phyloP scores from a whole-genome alignment of 2,888 invertebrate genomes.

The Corythucha ciliata region DNA sequence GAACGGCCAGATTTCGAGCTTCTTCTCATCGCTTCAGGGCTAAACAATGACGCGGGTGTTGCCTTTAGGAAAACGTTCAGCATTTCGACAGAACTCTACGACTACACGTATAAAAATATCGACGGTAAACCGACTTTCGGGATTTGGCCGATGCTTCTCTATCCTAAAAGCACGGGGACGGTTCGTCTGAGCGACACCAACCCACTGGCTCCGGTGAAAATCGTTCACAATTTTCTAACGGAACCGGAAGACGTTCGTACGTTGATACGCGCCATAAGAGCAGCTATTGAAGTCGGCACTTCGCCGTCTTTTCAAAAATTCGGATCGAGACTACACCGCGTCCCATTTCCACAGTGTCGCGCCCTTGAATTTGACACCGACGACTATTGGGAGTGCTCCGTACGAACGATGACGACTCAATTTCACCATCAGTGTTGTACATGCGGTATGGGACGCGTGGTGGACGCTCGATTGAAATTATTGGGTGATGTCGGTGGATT shows the following conservation, averaged over 20 bases:
- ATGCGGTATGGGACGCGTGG: conserved; percentile 59
- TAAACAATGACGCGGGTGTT: conserved; percentile 34
- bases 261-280: conserved; percentile 34
- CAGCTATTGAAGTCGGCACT: conserved; percentile 35
- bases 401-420: conserved; percentile 47
- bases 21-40: conserved; percentile 34
- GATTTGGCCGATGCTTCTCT: conserved; percentile 35
- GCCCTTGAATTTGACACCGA: conserved; percentile 30
- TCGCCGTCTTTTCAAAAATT: conserved; percentile 35
- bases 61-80: conserved; percentile 34
- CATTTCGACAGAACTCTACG: conserved; percentile 37
- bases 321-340: conserved; percentile 43
- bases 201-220: conserved; percentile 32
- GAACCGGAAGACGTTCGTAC: conserved; percentile 29
- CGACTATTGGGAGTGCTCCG: conserved; percentile 50
- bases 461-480: conserved; percentile 46
- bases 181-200: conserved; percentile 32
- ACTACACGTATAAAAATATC: conserved; percentile 36
- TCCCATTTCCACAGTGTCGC: conserved; percentile 49
- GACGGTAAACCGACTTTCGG: conserved; percentile 36
- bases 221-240: conserved; percentile 33
- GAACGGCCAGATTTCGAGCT: conserved; percentile 39
- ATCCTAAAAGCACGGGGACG: conserved; percentile 34
- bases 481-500: conserved; percentile 48
- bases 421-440: conserved; percentile 62